phyloP scores from a whole-genome alignment of 2,113 vertebrate species.

The Archilochus colubris region DNA sequence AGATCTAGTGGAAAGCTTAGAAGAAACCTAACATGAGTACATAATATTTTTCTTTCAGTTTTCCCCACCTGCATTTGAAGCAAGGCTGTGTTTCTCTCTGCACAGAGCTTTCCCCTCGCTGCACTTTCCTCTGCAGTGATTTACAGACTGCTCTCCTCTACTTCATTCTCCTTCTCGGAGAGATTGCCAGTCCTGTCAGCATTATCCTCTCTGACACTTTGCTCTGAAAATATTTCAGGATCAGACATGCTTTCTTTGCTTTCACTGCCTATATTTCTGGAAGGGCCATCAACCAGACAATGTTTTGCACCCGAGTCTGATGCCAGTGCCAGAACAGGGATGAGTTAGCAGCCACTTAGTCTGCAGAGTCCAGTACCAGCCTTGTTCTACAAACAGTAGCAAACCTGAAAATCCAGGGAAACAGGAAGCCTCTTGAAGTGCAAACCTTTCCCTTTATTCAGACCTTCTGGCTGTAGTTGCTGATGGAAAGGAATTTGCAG shows the following conservation, averaged over 20 bases:
- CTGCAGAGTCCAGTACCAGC: neutral
- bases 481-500: slow-evolving; percentile 66
- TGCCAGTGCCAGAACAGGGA: neutral
- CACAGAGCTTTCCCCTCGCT: neutral
- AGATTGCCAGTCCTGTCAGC: slow-evolving; percentile 58
- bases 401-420: slow-evolving; percentile 51
- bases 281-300: slow-evolving; percentile 9
- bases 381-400: slow-evolving; percentile 17
- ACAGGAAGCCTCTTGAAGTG: slow-evolving; percentile 40
- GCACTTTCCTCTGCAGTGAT: neutral
- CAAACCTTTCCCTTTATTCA: slow-evolving; percentile 53
- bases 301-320: neutral
- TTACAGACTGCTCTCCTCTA: slow-evolving; percentile 42
- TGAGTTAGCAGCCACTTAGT: slow-evolving; percentile 45
- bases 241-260: slow-evolving; percentile 30
- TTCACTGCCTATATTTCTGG: slow-evolving; percentile 51
- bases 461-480: slow-evolving; percentile 59
- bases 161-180: neutral
- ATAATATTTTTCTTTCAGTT: neutral
- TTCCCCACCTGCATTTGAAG: neutral
- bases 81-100: neutral
- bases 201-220: slow-evolving; percentile 48
- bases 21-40: neutral
- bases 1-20: neutral
- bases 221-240: slow-evolving; percentile 54